These are phyloP conservation scores for Condylostylus longicornis DNA, from an alignment of 1,140 invertebrate species.

Conservation along the genomic window DNA sequence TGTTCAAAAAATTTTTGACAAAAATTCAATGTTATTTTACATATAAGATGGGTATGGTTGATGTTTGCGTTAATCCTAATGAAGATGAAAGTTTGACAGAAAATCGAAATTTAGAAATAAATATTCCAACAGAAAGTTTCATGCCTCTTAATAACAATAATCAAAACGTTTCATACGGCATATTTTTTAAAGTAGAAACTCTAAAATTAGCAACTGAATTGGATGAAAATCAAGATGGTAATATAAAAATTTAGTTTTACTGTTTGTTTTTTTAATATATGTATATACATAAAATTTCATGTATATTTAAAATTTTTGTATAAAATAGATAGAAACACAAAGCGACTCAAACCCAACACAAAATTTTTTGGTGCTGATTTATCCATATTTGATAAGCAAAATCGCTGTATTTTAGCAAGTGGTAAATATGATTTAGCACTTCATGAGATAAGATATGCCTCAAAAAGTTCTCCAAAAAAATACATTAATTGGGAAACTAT, in stretches of 20 bases:
- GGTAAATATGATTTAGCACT: conserved; percentile 80
- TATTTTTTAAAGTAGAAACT: background rate
- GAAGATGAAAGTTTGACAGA: conserved; percentile 51
- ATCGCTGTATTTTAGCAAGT: conserved; percentile 69
- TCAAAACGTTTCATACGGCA: conserved; percentile 50
- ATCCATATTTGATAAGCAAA: conserved; percentile 80
- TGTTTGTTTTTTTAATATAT: background rate
- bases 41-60: conserved; percentile 13
- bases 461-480: conserved; percentile 43
- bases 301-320: background rate
- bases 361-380: conserved; percentile 70
- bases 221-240: background rate
- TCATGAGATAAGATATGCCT: conserved; percentile 49
- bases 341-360: conserved; percentile 25
- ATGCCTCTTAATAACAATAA: conserved; percentile 66
- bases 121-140: conserved; percentile 68
- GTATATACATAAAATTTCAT: background rate
- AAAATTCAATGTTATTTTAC: conserved; percentile 1
- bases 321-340: conserved; percentile 14
- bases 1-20: background rate
- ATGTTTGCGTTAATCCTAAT: conserved; percentile 67
- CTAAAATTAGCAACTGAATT: background rate
- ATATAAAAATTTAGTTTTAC: background rate
- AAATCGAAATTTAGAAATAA: conserved; percentile 62
- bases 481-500: conserved; percentile 70